Conservation (phyloP, 2,797 vertebrate genomes). For the Semotilus atromaculatus region DNA sequence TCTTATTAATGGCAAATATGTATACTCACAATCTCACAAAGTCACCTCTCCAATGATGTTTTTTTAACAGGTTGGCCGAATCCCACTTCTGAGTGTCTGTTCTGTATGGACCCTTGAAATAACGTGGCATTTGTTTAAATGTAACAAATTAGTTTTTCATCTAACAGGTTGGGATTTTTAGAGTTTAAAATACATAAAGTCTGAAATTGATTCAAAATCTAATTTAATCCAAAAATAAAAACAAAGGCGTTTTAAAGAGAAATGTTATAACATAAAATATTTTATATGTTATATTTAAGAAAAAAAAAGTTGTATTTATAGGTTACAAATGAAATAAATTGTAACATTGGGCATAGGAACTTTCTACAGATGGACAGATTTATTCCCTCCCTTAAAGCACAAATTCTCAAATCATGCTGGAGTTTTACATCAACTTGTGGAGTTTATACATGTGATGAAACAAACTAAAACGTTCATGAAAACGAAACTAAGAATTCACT, state of each 20-base stretch:
- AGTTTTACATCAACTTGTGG: neutral
- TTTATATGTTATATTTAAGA: neutral
- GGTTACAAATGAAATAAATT: neutral
- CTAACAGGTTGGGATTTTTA: slow-evolving; percentile 54
- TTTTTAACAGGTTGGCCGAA: neutral
- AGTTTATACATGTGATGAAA: neutral
- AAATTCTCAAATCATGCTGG: neutral
- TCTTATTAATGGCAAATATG: neutral
- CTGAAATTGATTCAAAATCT: neutral
- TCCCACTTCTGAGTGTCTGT: neutral
- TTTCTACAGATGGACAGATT: neutral
- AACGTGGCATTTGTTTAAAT: slow-evolving; percentile 40
- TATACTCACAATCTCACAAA: neutral
- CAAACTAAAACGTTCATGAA: too few species aligned
- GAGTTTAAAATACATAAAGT: neutral
- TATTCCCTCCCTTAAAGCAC: too few species aligned
- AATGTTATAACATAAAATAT: neutral
- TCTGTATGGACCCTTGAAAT: too few species aligned
- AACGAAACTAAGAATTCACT: too few species aligned
- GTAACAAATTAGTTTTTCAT: slow-evolving; percentile 72
- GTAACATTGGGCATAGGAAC: too few species aligned
- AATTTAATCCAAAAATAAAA: neutral
- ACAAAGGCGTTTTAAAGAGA: neutral
- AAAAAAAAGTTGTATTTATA: neutral
- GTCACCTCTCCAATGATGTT: neutral